These are phyloP conservation scores for Acanthornis magna DNA, from an alignment of 2,797 vertebrate species.

Conservation along the genomic window DNA sequence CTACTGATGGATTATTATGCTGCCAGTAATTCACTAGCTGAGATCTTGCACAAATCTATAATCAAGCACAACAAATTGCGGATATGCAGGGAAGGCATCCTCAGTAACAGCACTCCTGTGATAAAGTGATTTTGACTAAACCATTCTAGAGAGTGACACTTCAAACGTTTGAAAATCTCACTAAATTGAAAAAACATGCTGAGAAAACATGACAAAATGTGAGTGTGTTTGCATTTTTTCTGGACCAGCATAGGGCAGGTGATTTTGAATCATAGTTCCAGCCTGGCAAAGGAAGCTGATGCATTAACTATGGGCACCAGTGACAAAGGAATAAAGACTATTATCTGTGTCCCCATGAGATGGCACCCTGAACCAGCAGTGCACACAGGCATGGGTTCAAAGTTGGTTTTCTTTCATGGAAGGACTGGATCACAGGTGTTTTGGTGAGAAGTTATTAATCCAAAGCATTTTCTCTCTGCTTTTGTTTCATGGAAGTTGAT, in stretches of 20 bases:
- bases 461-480: neutral
- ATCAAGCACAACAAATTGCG: neutral
- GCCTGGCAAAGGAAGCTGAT: neutral
- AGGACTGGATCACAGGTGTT: neutral
- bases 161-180: neutral
- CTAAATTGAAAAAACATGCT: neutral
- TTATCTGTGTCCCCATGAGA: neutral
- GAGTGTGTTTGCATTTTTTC: neutral
- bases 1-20: neutral
- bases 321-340: neutral
- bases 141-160: neutral
- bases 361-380: slow-evolving; percentile 7
- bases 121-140: neutral
- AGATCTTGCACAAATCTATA: neutral
- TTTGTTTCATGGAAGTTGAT: neutral
- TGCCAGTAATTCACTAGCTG: neutral
- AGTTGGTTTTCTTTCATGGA: rapidly evolving
- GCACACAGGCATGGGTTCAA: neutral
- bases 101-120: neutral
- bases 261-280: neutral
- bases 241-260: neutral
- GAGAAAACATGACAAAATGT: neutral
- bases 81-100: neutral
- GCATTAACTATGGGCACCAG: neutral
- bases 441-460: neutral